These are phyloP conservation scores for Eutolmus rufibarbis DNA, from an alignment of 2,888 invertebrate genomes.

Conservation along the genomic window DNA sequence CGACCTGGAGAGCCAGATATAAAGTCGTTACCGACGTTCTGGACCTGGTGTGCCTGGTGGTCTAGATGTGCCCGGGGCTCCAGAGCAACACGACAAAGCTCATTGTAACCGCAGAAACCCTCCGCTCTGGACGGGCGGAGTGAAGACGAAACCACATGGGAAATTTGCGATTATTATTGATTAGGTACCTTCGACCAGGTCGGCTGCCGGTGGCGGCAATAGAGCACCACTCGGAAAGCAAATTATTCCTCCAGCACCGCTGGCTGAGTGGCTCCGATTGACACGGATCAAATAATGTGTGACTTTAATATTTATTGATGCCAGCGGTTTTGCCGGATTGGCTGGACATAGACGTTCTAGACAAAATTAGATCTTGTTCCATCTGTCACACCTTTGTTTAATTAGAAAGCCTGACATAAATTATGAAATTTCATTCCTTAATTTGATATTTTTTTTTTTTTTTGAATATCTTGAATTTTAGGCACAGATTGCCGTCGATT, in stretches of 20 bases:
- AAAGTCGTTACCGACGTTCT: neutral
- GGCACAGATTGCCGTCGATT: neutral
- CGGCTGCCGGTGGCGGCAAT: neutral
- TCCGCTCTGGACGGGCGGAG: neutral
- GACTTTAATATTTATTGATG: neutral
- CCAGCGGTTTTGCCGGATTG: neutral
- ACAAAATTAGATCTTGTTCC: neutral
- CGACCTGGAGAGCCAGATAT: neutral
- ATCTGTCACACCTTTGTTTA: neutral
- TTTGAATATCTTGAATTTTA: neutral
- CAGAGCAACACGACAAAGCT: neutral
- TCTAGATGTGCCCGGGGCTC: neutral
- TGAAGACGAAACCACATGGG: constrained; percentile 28
- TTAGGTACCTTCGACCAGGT: neutral
- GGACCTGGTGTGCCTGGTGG: neutral
- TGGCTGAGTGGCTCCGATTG: neutral
- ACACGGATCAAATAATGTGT: neutral
- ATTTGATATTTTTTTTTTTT: neutral
- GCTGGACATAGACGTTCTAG: neutral
- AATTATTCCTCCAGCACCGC: neutral
- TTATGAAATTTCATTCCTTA: neutral
- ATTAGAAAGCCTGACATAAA: neutral
- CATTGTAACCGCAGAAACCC: constrained; percentile 24
- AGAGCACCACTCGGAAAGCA: neutral
- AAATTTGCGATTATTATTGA: constrained; percentile 34